phyloP scores from a whole-genome alignment of 2,113 vertebrate species.

The Thunnus thynnus region DNA sequence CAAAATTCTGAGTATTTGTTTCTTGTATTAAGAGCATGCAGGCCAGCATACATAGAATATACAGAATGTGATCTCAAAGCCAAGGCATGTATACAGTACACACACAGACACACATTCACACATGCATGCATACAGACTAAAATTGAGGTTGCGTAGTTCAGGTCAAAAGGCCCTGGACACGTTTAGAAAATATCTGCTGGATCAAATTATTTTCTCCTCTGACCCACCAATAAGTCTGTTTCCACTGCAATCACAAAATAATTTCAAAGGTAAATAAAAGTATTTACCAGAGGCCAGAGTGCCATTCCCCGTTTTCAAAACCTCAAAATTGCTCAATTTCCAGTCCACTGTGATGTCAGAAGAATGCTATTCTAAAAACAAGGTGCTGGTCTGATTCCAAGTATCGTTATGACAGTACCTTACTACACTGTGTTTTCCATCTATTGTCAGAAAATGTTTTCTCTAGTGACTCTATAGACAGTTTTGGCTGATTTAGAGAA shows the following conservation, averaged over 20 bases:
- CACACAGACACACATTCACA: not conserved
- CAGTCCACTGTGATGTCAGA: slow-evolving; percentile 21
- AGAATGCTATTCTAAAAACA: slow-evolving; percentile 25
- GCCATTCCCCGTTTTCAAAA: slow-evolving; percentile 23
- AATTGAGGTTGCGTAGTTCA: slow-evolving; percentile 41
- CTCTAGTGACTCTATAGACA: slow-evolving; percentile 47
- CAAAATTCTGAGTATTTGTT: not conserved
- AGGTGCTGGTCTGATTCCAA: slow-evolving; percentile 42
- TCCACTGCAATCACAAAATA: slow-evolving; percentile 34
- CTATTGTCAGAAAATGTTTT: slow-evolving; percentile 13
- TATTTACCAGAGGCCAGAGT: slow-evolving; percentile 49
- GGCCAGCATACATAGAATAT: not conserved
- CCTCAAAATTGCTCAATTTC: slow-evolving; percentile 31
- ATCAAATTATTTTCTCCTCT: slow-evolving; percentile 39
- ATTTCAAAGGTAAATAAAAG: slow-evolving; percentile 54
- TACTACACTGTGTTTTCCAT: slow-evolving; percentile 19
- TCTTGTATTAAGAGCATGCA: not conserved
- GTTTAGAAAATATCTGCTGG: slow-evolving; percentile 28
- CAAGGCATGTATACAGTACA: not conserved
- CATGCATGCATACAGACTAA: slow-evolving; percentile 12
- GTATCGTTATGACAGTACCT: slow-evolving; percentile 4
- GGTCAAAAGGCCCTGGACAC: slow-evolving; percentile 14
- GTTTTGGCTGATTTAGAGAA: slow-evolving; percentile 55
- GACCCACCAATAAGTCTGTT: slow-evolving; percentile 9
- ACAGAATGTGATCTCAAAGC: not conserved